phyloP scores from a whole-genome alignment of 2,888 invertebrate species.

The Pristionchus mayeri region DNA sequence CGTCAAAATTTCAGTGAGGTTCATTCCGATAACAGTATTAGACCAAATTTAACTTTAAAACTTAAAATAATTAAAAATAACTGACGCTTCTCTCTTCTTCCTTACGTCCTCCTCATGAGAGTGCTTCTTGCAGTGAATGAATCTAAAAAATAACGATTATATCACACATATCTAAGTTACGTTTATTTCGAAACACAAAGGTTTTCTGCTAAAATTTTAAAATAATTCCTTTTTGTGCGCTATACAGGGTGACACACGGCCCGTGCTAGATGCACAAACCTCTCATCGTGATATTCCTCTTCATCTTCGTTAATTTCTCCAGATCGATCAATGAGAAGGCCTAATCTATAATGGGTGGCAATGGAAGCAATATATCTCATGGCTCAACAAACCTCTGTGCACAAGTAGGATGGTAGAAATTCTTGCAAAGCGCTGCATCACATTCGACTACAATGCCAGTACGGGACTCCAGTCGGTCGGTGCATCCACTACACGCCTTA shows the following conservation, averaged over 20 bases:
- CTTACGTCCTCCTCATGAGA: slow-evolving; percentile 57
- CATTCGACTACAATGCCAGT: slow-evolving; percentile 97
- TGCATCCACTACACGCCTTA: slow-evolving; percentile 88
- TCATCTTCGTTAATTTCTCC: slow-evolving; percentile 53
- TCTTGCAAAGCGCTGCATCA: slow-evolving; percentile 98
- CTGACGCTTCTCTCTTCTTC: slow-evolving; percentile 57
- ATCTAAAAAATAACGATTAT: slow-evolving; percentile 50
- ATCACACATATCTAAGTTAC: neutral
- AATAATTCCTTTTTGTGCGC: too few relatives aligned
- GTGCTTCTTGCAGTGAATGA: slow-evolving; percentile 69
- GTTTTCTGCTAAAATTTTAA: too few relatives aligned
- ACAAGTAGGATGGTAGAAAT: slow-evolving; percentile 97
- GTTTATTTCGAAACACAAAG: too few relatives aligned
- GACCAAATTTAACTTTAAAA: too few relatives aligned
- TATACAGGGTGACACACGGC: too few relatives aligned
- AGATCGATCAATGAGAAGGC: slow-evolving; percentile 67
- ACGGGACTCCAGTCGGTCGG: slow-evolving; percentile 88
- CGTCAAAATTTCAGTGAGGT: too few relatives aligned
- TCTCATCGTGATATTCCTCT: slow-evolving; percentile 45
- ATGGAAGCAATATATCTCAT: neutral
- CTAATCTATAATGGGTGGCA: slow-evolving; percentile 58
- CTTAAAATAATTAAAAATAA: neutral
- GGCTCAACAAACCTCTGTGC: slow-evolving; percentile 69
- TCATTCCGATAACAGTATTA: too few relatives aligned
- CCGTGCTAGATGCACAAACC: too few relatives aligned